Conservation (phyloP, 2,888 invertebrate genomes). For the Agriotes lineatus region DNA sequence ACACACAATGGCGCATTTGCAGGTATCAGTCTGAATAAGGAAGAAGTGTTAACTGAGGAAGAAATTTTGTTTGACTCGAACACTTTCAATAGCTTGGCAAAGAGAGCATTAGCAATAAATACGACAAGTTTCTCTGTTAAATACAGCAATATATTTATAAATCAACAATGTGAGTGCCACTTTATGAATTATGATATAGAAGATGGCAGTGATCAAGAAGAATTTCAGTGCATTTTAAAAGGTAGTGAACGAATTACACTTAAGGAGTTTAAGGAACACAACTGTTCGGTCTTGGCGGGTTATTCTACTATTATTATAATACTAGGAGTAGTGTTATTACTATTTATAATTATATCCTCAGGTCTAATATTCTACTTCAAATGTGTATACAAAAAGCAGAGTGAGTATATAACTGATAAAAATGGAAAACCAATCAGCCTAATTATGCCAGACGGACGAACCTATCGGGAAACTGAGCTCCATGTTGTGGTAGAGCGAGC, state of each 20-base stretch:
- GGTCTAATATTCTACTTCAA: slow-evolving; percentile 64
- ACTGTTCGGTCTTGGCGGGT: slow-evolving; percentile 59
- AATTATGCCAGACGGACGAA: slow-evolving; percentile 84
- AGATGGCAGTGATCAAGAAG: slow-evolving; percentile 52
- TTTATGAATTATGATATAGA: slow-evolving; percentile 52
- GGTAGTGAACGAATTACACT: slow-evolving; percentile 52
- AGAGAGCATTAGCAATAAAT: slow-evolving; percentile 73
- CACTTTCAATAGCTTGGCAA: slow-evolving; percentile 70
- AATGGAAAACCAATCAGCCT: slow-evolving; percentile 72
- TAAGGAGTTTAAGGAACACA: slow-evolving; percentile 55
- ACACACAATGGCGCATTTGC: slow-evolving; percentile 74
- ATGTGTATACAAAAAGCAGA: slow-evolving; percentile 62
- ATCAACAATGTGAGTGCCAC: slow-evolving; percentile 72
- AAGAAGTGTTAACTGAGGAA: slow-evolving; percentile 65
- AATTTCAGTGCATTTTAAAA: slow-evolving; percentile 59
- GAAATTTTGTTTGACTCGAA: slow-evolving; percentile 75
- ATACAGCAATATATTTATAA: slow-evolving; percentile 72
- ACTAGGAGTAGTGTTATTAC: slow-evolving; percentile 65
- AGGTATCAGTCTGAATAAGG: slow-evolving; percentile 69
- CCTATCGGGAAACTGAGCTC: slow-evolving; percentile 88
- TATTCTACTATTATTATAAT: slow-evolving; percentile 61
- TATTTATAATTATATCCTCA: slow-evolving; percentile 65
- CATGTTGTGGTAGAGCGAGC: slow-evolving; percentile 88
- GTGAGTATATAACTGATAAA: slow-evolving; percentile 68
- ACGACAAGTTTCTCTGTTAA: slow-evolving; percentile 69